A percentile compares a stretch with the other conserved stretches of the same genome.
Evolutionary conservation across 64 coral and sea anemone genomes (phyloP).

Genomic region (Montipora cactus): DNA sequence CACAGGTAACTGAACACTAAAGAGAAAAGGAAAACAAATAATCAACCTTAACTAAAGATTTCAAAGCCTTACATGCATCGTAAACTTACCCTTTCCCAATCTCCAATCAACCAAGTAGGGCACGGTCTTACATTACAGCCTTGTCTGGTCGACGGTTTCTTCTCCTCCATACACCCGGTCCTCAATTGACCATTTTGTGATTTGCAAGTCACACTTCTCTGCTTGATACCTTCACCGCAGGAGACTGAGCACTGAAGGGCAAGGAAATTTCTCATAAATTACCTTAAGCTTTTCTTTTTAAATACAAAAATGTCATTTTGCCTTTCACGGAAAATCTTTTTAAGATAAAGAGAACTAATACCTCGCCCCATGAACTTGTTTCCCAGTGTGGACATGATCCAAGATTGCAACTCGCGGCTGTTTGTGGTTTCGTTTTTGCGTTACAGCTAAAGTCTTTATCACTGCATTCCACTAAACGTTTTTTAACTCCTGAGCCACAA

Average conservation of each 20-base stretch:
- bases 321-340: no score
- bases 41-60: neutral
- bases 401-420: conserved; percentile 6
- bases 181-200: neutral
- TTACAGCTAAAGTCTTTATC: conserved; percentile 25
- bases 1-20: conserved; percentile 60
- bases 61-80: no score
- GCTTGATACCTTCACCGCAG: conserved; percentile 8
- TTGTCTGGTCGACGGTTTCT: neutral
- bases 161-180: conserved; percentile 9
- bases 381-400: conserved; percentile 66
- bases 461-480: conserved; percentile 34
- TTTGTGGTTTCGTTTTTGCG: conserved; percentile 35
- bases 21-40: neutral
- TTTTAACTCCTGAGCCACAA: conserved; percentile 49
- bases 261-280: neutral
- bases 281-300: no score
- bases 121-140: conserved; percentile 41
- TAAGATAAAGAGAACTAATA: neutral
- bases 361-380: conserved; percentile 59
- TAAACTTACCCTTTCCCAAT: conserved; percentile 43
- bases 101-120: conserved; percentile 43
- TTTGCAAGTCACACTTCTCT: conserved; percentile 45
- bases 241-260: conserved; percentile 40
- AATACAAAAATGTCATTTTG: no score